Percentiles rank a stretch among this genome's conserved stretches.
phyloP scores from a whole-genome alignment of 2,113 vertebrate species.

The Accipiter virgatus region DNA sequence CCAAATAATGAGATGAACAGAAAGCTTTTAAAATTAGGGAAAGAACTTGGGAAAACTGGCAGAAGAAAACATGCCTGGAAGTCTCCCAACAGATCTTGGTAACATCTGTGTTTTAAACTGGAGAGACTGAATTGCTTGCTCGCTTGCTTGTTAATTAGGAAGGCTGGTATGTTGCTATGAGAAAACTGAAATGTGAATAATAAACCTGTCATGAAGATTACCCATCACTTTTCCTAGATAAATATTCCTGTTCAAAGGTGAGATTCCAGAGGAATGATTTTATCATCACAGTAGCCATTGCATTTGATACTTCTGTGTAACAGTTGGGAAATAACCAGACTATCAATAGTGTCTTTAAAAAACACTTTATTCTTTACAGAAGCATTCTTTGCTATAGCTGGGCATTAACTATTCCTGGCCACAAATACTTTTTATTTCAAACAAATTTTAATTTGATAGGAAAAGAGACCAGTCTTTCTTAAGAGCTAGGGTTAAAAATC shows the following conservation, averaged over 20 bases:
- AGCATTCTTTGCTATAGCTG: background rate
- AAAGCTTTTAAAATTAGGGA: background rate
- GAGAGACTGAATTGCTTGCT: background rate
- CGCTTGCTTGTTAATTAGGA: slow-evolving; percentile 12
- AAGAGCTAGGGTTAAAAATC: background rate
- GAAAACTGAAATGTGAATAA: background rate
- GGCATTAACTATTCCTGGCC: background rate
- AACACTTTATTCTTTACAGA: background rate
- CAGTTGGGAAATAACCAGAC: background rate
- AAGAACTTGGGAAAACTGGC: background rate
- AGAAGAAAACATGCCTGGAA: background rate
- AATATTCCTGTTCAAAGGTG: background rate
- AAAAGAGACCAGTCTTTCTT: background rate
- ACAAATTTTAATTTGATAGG: background rate
- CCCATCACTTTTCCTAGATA: background rate
- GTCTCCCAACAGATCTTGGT: background rate
- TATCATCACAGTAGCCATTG: background rate
- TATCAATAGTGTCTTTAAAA: background rate
- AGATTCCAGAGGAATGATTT: background rate
- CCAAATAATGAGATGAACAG: background rate
- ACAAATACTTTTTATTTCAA: background rate
- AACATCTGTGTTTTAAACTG: slow-evolving; percentile 1
- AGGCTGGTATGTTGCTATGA: background rate
- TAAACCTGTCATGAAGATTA: background rate
- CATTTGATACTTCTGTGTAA: background rate